phyloP scores from a whole-genome alignment of 2,888 invertebrate species.

The Pachydiplax longipennis region DNA sequence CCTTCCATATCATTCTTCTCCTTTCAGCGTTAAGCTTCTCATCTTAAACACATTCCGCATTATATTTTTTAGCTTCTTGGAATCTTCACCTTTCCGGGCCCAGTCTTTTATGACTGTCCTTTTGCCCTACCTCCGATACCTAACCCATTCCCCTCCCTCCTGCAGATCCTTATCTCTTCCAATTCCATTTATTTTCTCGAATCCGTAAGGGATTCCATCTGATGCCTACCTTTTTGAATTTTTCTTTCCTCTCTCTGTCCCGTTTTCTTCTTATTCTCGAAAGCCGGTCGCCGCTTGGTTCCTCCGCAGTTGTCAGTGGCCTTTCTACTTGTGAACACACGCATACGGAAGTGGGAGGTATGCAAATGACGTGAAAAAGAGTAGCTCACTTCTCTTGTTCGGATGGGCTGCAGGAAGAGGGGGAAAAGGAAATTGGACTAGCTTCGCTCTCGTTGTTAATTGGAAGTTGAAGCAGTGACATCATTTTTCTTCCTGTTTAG shows the following conservation, averaged over 20 bases:
- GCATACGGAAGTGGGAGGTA: slow-evolving; percentile 31
- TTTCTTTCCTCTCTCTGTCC: background rate
- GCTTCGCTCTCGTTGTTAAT: slow-evolving; percentile 29
- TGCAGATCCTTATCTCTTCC: slow-evolving; percentile 26
- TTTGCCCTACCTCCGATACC: background rate
- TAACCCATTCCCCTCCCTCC: background rate
- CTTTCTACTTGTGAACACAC: slow-evolving; percentile 38
- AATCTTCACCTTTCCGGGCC: background rate
- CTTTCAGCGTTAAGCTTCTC: background rate
- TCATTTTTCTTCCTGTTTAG: slow-evolving; percentile 43
- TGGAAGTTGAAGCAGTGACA: slow-evolving; percentile 44
- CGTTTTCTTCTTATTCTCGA: background rate
- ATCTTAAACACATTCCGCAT: background rate
- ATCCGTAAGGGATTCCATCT: slow-evolving; percentile 40
- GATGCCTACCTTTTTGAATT: background rate
- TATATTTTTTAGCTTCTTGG: background rate
- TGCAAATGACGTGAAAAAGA: slow-evolving; percentile 12
- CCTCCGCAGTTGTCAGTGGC: slow-evolving; percentile 26
- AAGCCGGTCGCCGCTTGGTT: slow-evolving; percentile 1
- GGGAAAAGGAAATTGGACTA: background rate
- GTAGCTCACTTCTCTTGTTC: background rate
- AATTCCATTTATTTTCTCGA: slow-evolving; percentile 40
- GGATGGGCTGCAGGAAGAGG: background rate
- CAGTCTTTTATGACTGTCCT: background rate
- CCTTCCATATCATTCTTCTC: background rate